These are phyloP conservation scores for Lathamus discolor DNA, from an alignment of 2,113 vertebrate species.

Conservation along the genomic window DNA sequence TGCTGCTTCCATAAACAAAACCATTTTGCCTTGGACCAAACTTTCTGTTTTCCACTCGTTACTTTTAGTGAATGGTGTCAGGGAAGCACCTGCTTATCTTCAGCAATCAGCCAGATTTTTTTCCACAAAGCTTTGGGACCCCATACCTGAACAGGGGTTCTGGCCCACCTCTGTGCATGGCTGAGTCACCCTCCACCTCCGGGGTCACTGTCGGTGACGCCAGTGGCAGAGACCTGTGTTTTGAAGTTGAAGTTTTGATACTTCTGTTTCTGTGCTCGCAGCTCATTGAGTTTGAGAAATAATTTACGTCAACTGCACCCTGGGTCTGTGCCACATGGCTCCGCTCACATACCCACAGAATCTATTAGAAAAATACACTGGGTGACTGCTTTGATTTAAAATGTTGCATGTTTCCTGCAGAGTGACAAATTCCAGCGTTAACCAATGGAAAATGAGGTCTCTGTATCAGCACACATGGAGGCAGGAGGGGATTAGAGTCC, in stretches of 20 bases:
- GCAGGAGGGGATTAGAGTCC: constrained; percentile 34
- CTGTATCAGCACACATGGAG: constrained; percentile 31
- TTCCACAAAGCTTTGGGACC: background rate
- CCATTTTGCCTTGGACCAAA: background rate
- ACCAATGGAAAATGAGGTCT: background rate
- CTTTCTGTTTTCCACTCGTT: background rate
- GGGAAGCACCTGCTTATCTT: background rate
- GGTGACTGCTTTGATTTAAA: background rate
- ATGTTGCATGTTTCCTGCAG: background rate
- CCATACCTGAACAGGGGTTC: background rate
- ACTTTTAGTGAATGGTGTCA: background rate
- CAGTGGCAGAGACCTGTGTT: background rate
- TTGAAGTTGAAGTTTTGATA: background rate
- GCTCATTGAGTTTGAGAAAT: background rate
- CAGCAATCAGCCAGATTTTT: background rate
- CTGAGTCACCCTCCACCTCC: background rate
- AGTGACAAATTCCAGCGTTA: background rate
- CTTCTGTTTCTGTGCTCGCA: background rate
- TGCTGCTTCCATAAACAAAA: background rate
- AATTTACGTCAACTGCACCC: background rate
- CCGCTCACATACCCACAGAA: background rate
- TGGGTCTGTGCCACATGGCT: background rate
- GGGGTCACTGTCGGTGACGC: background rate
- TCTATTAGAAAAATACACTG: background rate
- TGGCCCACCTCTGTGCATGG: background rate